phyloP scores from a whole-genome alignment of 1,140 invertebrate genomes.

The Bombus terrestris region DNA sequence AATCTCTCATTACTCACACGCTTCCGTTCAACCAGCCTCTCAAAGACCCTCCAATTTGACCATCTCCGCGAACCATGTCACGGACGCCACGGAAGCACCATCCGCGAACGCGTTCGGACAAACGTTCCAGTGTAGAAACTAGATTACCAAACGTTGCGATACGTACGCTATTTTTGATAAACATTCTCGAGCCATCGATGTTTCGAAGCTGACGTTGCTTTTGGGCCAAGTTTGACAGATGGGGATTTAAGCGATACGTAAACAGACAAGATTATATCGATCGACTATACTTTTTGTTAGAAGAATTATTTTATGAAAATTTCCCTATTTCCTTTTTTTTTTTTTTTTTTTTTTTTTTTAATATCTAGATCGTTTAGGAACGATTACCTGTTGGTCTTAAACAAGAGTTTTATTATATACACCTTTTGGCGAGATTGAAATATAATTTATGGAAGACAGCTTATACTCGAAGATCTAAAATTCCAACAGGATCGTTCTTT shows the following conservation, averaged over 20 bases:
- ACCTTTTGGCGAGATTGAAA: too few species aligned
- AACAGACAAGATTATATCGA: too few species aligned
- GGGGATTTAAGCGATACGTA: fast-evolving
- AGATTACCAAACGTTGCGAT: background rate
- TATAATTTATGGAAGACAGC: too few species aligned
- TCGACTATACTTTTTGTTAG: too few species aligned
- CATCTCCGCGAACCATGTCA: background rate
- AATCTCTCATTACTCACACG: background rate
- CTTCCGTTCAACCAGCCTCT: background rate
- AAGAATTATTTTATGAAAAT: too few species aligned
- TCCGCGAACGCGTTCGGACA: background rate
- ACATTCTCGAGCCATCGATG: background rate
- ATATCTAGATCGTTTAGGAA: too few species aligned
- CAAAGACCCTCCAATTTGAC: constrained; percentile 8
- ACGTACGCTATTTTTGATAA: background rate
- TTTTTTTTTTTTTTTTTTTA: too few species aligned
- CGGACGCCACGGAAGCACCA: background rate
- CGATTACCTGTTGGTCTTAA: too few species aligned
- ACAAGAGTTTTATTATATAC: too few species aligned
- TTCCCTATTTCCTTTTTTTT: too few species aligned
- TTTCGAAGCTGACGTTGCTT: background rate
- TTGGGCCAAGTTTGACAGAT: background rate
- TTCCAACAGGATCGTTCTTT: too few species aligned
- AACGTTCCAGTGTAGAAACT: background rate
- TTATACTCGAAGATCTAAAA: too few species aligned